Conservation (phyloP, 2,113 vertebrate genomes). For the Zapus hudsonius region DNA sequence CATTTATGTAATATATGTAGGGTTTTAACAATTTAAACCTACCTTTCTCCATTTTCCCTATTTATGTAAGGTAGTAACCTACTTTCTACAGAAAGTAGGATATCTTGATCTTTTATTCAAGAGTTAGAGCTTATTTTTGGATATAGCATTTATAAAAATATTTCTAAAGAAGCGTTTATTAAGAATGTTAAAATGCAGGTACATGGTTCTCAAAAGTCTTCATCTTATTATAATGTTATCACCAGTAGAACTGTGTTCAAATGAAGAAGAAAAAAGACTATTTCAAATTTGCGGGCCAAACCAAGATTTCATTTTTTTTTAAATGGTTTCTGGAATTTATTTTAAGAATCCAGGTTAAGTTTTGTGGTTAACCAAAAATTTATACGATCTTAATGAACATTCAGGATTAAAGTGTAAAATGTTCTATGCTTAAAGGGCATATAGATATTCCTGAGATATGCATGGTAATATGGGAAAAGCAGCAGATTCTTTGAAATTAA, state of each 20-base stretch:
- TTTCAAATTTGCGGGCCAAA: background rate
- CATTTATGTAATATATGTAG: background rate
- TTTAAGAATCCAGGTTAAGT: background rate
- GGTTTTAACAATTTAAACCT: background rate
- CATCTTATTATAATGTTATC: background rate
- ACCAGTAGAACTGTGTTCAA: background rate
- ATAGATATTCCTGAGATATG: background rate
- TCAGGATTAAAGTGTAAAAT: background rate
- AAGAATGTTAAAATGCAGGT: background rate
- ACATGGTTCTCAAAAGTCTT: background rate
- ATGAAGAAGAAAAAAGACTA: background rate
- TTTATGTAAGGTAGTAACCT: background rate
- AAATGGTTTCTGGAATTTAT: background rate
- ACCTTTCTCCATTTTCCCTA: background rate
- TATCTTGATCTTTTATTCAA: background rate
- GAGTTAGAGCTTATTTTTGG: background rate
- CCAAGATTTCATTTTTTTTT: background rate
- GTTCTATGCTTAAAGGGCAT: background rate
- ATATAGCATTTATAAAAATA: background rate
- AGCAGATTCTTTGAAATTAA: background rate
- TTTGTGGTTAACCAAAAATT: constrained; percentile 23
- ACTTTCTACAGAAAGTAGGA: background rate
- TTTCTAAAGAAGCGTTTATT: background rate
- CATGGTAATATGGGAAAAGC: background rate
- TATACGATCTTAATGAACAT: background rate